These are phyloP conservation scores for Bombus impatiens DNA, from an alignment of 1,140 invertebrate genomes.

Conservation along the genomic window DNA sequence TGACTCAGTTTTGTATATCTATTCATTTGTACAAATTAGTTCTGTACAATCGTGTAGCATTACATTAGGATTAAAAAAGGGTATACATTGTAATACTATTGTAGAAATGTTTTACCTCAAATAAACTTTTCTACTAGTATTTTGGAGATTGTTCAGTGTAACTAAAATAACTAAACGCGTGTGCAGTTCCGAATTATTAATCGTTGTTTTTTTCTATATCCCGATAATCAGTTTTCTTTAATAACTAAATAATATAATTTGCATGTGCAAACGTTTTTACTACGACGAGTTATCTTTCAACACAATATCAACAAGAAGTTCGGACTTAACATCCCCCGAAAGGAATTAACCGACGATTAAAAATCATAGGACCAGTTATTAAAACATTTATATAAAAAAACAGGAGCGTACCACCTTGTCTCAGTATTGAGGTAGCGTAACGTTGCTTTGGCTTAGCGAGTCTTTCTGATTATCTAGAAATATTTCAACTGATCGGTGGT, in stretches of 20 bases:
- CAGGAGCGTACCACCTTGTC: slow-evolving; percentile 44
- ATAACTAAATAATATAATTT: not conserved
- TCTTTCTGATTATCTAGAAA: slow-evolving; percentile 52
- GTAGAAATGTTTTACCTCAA: slow-evolving; percentile 10
- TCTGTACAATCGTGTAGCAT: slow-evolving; percentile 48
- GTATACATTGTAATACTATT: not conserved
- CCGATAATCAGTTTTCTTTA: not conserved
- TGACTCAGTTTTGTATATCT: slow-evolving; percentile 37
- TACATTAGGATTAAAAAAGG: slow-evolving; percentile 29
- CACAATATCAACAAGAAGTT: slow-evolving; percentile 13
- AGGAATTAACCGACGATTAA: not conserved
- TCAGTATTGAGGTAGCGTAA: slow-evolving; percentile 63
- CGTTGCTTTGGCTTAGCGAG: slow-evolving; percentile 61
- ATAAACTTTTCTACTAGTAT: slow-evolving; percentile 16
- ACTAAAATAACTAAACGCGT: slow-evolving; percentile 16
- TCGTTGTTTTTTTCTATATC: not conserved
- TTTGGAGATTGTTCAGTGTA: not conserved
- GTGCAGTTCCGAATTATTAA: slow-evolving; percentile 29
- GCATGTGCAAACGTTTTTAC: slow-evolving; percentile 8
- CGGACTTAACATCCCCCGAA: slow-evolving; percentile 3
- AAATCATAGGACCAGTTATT: slow-evolving; percentile 16
- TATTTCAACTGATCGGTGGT: slow-evolving; percentile 54
- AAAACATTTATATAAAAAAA: slow-evolving; percentile 33
- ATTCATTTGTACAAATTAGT: slow-evolving; percentile 52
- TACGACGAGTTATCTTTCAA: slow-evolving; percentile 5